Base-by-base conservation (phyloP, 2,113 vertebrate species). In the Catharus minimus region DNA sequence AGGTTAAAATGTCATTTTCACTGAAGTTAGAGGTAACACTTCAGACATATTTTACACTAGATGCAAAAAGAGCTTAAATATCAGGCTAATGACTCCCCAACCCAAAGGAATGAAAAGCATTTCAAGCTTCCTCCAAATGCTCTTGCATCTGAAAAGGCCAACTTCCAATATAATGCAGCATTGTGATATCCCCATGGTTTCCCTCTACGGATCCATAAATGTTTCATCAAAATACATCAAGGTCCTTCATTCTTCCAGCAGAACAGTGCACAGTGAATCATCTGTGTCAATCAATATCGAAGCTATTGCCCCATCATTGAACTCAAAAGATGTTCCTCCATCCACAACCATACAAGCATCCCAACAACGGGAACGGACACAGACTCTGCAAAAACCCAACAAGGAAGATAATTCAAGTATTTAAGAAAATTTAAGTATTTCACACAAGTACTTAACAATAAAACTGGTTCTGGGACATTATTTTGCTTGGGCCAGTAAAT, bases 281-380 rank as follows among this genome's bases (percentile, higher is more conserved):
- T 98, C 98, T 57, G 98, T 97, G 30, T 97, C 97, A 58, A 99
- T 98, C 95, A 96, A 91, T 97, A 99, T 98, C 0, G 99, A 99
- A 52, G 99, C 99, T 74, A 99, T 98, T 11, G 99, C 99, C 19
- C 99, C 99, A 30, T 99, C 99, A 47, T 99, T 99, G 93, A 99
- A 99, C 90, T 99, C 99, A 62, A 99, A 99, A 16, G 99, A 99
- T 14, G 98, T 99, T 88, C 99, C 99, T 41, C 99, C 99, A 55
- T 99, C 99, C 21, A 99, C 97, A 95, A 99, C 99, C 99, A 99
- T 99, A 91, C 99, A 99, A 11, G 99, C 99, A 38, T 99, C 99
- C 99, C 99, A 99, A 57, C 99, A 99, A 18, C 99, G 98, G 5
- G 99, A 99, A 30, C 99, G 98, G 22, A 99, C 98, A 33, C 97